Evolutionary conservation across 2,113 vertebrate species (phyloP), one percentile per base, ranked within the genome.

Genomic region (Pitta sordida): DNA sequence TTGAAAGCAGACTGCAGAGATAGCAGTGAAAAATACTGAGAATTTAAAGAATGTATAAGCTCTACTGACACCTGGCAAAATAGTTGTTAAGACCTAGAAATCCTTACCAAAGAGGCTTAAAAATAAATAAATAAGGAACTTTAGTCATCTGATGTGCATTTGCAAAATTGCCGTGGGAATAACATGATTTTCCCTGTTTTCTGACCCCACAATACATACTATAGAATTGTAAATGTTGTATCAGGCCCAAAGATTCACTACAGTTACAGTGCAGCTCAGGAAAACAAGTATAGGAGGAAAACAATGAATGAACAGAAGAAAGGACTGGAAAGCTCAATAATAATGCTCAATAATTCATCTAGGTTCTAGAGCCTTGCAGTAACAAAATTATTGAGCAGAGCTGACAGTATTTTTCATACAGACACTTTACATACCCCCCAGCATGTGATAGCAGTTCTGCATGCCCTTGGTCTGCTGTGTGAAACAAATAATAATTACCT

Each of bases 31-130:
- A 96, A 86, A 77, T 48, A 68, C 65, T 27, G 56, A 93, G 69
- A 88, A 92, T 96, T 91, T 88, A 56, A 94, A 56, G 60, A 95
- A 95, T 86, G 76, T 27, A 53, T 89, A 96, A 95, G 78, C 83
- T 93, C 71, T 86, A 93, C 39, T 76, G 86, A 92, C 62, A 95
- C 52, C 77, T 92, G 37, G 56, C 39, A 92, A 91, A 94, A 88
- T 17, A 86, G 69, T 29, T 84, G 64, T 56, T 91, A 91, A 93
- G 65, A 88, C 69, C n/a, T 56, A 58, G 20, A 96, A 96, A 93
- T 73, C 83, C 69, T 86, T 78, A 69, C 60, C 86, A 94, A 92
- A 94, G 94, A 93, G 49, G 91, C 80, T 96, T 95, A 71, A 91
- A 94, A 96, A 88, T 30, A 96, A 92, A 94, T 73, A 77, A 90